phyloP scores from a whole-genome alignment of 2,888 invertebrate genomes.

The Tribolium freemani region DNA sequence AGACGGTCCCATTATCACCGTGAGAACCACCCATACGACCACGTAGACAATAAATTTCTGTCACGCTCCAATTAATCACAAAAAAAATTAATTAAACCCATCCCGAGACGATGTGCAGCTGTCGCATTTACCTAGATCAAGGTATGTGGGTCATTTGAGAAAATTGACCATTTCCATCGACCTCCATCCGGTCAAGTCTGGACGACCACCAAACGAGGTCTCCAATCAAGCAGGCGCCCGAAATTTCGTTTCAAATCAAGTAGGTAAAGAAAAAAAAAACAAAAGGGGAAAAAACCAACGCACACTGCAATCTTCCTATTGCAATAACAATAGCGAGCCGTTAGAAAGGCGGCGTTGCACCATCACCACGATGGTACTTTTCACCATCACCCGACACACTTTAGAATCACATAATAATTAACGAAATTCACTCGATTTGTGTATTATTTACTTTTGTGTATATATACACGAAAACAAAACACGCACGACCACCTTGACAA shows the following conservation, averaged over 20 bases:
- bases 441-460: too few relatives aligned
- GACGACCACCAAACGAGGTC: neutral
- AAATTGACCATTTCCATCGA: constrained; percentile 20
- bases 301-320: constrained; percentile 13
- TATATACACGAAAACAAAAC: constrained; percentile 34
- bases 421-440: neutral
- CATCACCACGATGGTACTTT: neutral
- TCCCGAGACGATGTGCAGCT: constrained; percentile 18
- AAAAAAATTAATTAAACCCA: neutral
- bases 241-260: constrained; percentile 3
- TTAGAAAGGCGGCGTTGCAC: constrained; percentile 28
- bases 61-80: constrained; percentile 28
- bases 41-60: neutral
- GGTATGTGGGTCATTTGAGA: constrained; percentile 11
- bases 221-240: neutral
- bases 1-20: constrained; percentile 25
- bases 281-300: constrained; percentile 27
- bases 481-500: constrained; percentile 42
- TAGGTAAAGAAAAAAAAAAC: neutral
- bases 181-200: neutral
- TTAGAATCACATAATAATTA: neutral
- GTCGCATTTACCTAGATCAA: constrained; percentile 1
- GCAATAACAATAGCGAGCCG: constrained; percentile 9
- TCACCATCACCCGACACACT: constrained; percentile 3
- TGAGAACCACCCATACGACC: constrained; percentile 20